phyloP scores from a whole-genome alignment of 2,888 invertebrate genomes.

The Operophtera brumata region DNA sequence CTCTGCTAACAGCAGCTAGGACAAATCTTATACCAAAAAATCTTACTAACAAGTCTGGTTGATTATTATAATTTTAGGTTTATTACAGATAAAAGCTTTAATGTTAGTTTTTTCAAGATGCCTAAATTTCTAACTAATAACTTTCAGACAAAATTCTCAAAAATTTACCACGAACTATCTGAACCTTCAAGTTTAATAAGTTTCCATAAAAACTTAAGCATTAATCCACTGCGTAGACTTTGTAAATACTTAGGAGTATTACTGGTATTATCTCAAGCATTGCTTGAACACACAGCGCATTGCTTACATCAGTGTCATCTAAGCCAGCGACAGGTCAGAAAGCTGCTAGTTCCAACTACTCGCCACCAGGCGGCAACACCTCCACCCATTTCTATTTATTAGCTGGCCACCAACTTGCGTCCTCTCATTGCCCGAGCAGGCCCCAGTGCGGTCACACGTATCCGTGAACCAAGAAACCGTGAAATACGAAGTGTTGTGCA shows the following conservation, averaged over 20 bases:
- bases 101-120: too few species aligned
- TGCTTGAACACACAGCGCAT: conserved; percentile 4
- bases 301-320: conserved; percentile 11
- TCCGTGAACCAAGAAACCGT: conserved; percentile 43
- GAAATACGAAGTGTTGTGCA: conserved; percentile 61
- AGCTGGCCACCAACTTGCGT: conserved; percentile 52
- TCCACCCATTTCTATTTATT: conserved; percentile 59
- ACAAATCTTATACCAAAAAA: too few species aligned
- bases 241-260: not conserved
- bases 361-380: conserved; percentile 62
- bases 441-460: conserved; percentile 57
- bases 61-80: too few species aligned
- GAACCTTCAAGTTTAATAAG: too few species aligned
- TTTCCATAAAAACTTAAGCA: not conserved
- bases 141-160: too few species aligned
- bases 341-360: conserved; percentile 53
- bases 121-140: too few species aligned
- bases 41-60: too few species aligned
- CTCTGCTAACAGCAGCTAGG: too few species aligned
- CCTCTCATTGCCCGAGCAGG: conserved; percentile 66
- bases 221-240: not conserved
- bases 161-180: too few species aligned
- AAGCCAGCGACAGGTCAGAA: conserved; percentile 35
- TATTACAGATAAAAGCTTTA: too few species aligned
- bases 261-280: conserved; percentile 13